Percentiles rank a stretch among this genome's conserved stretches.
phyloP scores from a whole-genome alignment of 1,140 invertebrate species.

The Pentalonia nigronervosa region DNA sequence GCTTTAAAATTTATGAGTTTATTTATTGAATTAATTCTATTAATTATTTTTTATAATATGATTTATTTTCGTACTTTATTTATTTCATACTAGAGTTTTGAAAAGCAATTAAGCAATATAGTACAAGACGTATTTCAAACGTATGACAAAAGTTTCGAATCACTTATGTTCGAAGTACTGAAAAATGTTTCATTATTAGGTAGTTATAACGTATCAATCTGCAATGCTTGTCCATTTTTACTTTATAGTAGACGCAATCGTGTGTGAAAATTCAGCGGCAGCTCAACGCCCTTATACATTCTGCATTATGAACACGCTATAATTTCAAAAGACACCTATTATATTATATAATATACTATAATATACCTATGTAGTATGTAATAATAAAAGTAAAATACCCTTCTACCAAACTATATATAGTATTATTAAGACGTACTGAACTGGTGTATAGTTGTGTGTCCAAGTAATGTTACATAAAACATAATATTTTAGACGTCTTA shows the following conservation, averaged over 20 bases:
- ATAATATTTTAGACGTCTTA: constrained; percentile 8
- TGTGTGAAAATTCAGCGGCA: constrained; percentile 26
- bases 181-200: not conserved
- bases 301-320: not conserved
- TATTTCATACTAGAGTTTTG: not conserved
- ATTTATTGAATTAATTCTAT: not conserved
- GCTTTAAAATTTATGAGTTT: not conserved
- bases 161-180: not conserved
- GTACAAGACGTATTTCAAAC: not conserved
- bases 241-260: not conserved
- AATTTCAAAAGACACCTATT: not conserved
- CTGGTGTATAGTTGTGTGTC: not conserved
- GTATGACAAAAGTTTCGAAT: not conserved
- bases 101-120: not conserved
- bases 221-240: not conserved
- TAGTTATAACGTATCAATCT: not conserved
- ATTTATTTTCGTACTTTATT: not conserved
- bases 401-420: not conserved
- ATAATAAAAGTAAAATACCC: not conserved
- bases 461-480: not conserved
- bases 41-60: too few relatives aligned
- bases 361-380: not conserved
- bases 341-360: not conserved
- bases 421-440: not conserved
- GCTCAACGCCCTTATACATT: not conserved